Evolutionary conservation across 2,888 invertebrate species (phyloP).

Genomic region (Lasioglossum malachurum): DNA sequence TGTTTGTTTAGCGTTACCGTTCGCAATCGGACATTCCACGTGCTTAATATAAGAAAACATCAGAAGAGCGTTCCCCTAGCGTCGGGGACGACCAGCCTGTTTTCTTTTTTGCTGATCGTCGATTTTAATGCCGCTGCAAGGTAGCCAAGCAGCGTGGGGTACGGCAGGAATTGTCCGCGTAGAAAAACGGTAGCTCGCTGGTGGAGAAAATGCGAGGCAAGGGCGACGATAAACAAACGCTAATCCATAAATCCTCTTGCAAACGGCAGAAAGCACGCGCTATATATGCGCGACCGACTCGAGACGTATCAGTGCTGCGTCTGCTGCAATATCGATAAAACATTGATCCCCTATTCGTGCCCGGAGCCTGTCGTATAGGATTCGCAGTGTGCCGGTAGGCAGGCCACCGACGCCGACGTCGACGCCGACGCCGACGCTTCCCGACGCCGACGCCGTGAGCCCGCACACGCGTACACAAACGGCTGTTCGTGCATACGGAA

Average conservation of each 20-base stretch:
- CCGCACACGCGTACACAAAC: constrained; percentile 48
- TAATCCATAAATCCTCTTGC: constrained; percentile 80
- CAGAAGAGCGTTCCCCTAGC: neutral
- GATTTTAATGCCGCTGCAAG: constrained; percentile 52
- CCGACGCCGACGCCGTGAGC: constrained; percentile 14
- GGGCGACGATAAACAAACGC: constrained; percentile 78
- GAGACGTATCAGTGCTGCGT: constrained; percentile 76
- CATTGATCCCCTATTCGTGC: constrained; percentile 82
- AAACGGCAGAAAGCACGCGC: constrained; percentile 79
- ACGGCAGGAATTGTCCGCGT: constrained; percentile 27
- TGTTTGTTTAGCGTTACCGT: too few relatives aligned
- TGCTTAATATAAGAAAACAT: neutral
- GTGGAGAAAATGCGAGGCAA: constrained; percentile 70
- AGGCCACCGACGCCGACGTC: constrained; percentile 34
- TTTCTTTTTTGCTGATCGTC: constrained; percentile 43
- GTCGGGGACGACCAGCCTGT: neutral
- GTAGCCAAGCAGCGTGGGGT: neutral
- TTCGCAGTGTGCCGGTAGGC: constrained; percentile 75
- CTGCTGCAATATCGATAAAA: constrained; percentile 81
- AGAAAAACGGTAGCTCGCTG: constrained; percentile 50
- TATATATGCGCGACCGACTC: constrained; percentile 71
- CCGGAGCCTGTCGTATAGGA: constrained; percentile 76
- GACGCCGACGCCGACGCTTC: constrained; percentile 1
- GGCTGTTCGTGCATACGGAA: constrained; percentile 66
- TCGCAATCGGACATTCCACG: neutral